Base-by-base conservation (phyloP, 2,797 vertebrate species). In the Helarctos malayanus region DNA sequence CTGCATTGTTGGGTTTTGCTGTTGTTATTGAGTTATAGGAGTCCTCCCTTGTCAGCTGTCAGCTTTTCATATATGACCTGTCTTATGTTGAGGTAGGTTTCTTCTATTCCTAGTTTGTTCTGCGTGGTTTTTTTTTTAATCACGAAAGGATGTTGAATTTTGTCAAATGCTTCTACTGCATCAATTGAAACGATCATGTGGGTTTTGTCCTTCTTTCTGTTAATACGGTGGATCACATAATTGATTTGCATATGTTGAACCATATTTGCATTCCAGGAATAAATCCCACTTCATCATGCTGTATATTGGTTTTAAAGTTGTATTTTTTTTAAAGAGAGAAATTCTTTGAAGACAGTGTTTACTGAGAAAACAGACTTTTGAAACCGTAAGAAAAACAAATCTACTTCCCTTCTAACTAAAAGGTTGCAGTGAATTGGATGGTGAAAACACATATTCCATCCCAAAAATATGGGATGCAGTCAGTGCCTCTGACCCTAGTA, bases 361-460 rank as follows among this genome's bases (percentile, higher is more conserved):
- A 65, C 35, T 82, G 35, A 49, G n/a, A 80, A 75, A 76, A 69
- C 4, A 85, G 27, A 91, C 23, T 91, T 23, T 84, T 29, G 15
- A 94, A 96, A 94, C 27, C 61, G 35, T 88, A 71, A 65, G 41
- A 56, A 93, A 89, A 79, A 89, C 76, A 61, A 87, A 32, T 27
- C 0, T 3, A 23, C n/a, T 57, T 65, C 11, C 14, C 29, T 45
- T 85, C 45, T 57, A 82, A 93, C 16, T 82, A 54, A 91, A 91
- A 90, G 25, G 1, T 41, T 83, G 2, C 49, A 71, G 19, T 75
- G 41, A 88, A 19, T 54, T 1, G 0, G 49, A 76, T 13, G 63
- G 80, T 71, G 38, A 84, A 85, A 88, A 65, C 38, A 65, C 32
- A 52, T 11, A 71, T 57, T 94, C 78, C 54, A 41, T 69, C 13